Conservation (phyloP, 2,113 vertebrate genomes). For the Varanus salvator region DNA sequence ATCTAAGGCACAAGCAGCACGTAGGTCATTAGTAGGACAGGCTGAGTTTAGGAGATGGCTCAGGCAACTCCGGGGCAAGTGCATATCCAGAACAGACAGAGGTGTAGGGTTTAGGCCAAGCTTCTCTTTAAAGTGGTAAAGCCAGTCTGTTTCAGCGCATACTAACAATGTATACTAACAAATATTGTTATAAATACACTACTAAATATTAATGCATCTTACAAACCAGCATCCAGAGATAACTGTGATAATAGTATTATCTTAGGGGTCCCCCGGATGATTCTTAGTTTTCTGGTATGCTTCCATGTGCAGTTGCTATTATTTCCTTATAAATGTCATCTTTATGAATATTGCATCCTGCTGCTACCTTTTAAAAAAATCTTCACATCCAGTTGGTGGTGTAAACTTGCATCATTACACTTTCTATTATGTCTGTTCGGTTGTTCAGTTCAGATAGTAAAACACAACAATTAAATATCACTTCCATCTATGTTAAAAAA, state of each 20-base stretch:
- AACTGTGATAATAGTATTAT: background rate
- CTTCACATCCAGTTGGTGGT: background rate
- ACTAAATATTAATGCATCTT: background rate
- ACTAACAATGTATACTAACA: background rate
- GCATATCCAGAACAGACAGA: background rate
- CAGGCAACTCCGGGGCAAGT: background rate
- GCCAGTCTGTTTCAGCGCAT: background rate
- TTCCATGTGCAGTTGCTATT: background rate
- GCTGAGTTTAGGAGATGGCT: no score
- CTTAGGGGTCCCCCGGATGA: background rate
- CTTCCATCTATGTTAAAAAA: background rate
- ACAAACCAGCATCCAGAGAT: background rate
- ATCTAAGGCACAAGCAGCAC: no score
- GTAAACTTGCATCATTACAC: background rate
- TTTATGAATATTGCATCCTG: background rate
- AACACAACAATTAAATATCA: background rate
- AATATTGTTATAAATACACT: background rate
- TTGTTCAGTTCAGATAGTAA: background rate
- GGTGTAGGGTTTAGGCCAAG: background rate
- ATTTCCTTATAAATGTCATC: background rate
- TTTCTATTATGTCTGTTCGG: background rate
- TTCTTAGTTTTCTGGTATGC: background rate
- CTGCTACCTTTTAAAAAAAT: background rate
- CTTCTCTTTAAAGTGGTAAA: background rate
- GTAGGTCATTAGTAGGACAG: no score